These are phyloP conservation scores for Pteronura brasiliensis DNA, from an alignment of 2,113 vertebrate species.

Conservation along the genomic window DNA sequence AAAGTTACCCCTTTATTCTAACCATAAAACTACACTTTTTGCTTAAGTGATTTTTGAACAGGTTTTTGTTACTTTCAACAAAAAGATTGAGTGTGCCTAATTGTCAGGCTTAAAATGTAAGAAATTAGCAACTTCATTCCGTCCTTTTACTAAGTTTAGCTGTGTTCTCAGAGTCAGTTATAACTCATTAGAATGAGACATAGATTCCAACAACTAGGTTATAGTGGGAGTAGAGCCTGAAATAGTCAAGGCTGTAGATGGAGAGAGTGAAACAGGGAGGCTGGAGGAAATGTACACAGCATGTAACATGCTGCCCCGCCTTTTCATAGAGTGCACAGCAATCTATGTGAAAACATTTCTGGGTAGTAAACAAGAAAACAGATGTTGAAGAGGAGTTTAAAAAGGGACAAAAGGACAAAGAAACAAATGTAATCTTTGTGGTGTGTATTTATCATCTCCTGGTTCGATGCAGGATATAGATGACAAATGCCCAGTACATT, in stretches of 20 bases:
- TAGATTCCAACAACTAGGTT: not conserved
- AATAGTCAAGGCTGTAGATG: not conserved
- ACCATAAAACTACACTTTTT: not conserved
- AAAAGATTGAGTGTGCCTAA: not conserved
- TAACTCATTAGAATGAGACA: not conserved
- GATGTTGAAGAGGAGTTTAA: not conserved
- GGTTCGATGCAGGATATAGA: accelerated
- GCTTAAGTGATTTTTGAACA: not conserved
- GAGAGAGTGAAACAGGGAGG: not conserved
- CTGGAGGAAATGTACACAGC: not conserved
- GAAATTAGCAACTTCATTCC: not conserved
- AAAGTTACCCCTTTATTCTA: not conserved
- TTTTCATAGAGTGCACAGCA: not conserved
- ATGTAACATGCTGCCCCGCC: too few relatives aligned
- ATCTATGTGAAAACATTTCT: not conserved
- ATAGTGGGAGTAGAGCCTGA: not conserved
- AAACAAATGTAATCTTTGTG: not conserved
- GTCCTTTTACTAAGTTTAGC: not conserved
- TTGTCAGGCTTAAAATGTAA: not conserved
- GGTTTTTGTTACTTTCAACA: not conserved
- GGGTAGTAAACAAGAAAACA: not conserved
- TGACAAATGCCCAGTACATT: not conserved
- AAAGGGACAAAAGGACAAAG: not conserved
- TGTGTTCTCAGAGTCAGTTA: not conserved
- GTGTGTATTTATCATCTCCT: not conserved